Evolutionary conservation across 2,113 vertebrate species (phyloP).

Genomic region (Pachyramphus minor): DNA sequence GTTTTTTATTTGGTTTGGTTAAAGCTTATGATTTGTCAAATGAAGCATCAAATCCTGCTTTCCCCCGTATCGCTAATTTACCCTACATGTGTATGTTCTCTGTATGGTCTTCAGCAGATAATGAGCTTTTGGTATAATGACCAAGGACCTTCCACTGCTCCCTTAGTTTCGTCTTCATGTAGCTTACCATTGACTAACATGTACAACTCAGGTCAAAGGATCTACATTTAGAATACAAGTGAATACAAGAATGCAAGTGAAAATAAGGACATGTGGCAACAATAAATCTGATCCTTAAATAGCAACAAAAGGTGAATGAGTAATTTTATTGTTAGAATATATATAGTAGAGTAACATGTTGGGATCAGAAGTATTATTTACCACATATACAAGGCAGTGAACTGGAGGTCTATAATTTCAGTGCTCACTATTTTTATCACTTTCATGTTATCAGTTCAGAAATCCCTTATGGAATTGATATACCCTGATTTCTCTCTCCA

Average conservation of each 20-base stretch:
- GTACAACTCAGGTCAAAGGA: not conserved
- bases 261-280: not conserved
- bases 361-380: conserved; percentile 17
- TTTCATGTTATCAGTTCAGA: conserved; percentile 18
- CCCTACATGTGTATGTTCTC: not conserved
- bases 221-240: not conserved
- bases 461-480: conserved; percentile 45
- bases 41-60: not conserved
- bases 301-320: not conserved
- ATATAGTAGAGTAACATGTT: not conserved
- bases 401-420: not conserved
- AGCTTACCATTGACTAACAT: not conserved
- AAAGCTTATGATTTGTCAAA: not conserved
- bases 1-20: not conserved
- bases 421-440: not conserved
- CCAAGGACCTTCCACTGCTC: not conserved
- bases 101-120: not conserved
- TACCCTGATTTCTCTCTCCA: conserved; percentile 30
- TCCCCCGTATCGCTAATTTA: not conserved
- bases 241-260: not conserved
- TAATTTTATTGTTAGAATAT: not conserved
- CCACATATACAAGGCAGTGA: not conserved
- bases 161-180: not conserved
- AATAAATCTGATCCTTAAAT: not conserved
- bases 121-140: not conserved